Evolutionary conservation across 2,888 invertebrate genomes (phyloP), one percentile per base, ranked within the genome.

Genomic region (Mycalesis mineus): DNA sequence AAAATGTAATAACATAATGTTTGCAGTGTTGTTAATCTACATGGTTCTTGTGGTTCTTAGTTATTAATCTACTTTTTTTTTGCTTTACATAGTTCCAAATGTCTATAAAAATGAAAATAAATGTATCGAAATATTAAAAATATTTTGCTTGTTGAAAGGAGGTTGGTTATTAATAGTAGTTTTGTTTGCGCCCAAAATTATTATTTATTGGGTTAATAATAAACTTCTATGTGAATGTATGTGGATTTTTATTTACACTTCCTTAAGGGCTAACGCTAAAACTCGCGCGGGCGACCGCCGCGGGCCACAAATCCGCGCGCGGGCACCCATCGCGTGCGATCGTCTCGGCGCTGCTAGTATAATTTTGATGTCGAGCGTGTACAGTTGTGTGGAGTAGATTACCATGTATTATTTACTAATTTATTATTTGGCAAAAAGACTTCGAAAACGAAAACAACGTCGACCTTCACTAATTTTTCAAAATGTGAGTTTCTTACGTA

Each of bases 161-260:
- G n/a, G 28, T 7, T 42, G 7, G 3, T 2, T 7, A 2, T 9
- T 45, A 31, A 14, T 14, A 45, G 31, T 29, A 13, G 13, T 9
- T 31, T 45, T 45, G 13, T 47, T 15, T 15, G 9, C 6, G 9
- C 49, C 49, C 49, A 37, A 37, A 42, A 36, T 37, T 9, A 22
- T 50, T 39, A 28, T 48, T 52, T 42, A 37, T 36, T 29, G 48
- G 39, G 48, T 56, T 56, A 42, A 37, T 42, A 60, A 52, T 56
- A 56, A 60, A 56, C 31, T 50, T 57, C n/a, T 45, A 13, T 42
- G 29, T 55, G 40, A 51, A 14, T 31, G n/a, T 40, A 45, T 28
- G 28, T 15, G 1, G 33, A 36, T 7, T 14, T 36, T 33, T 36
- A 41, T 41, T 41, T 41, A 14, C 11, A 11, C 3, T 37, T 37